These are phyloP conservation scores for Drosophila birchii DNA, from an alignment of 2,888 invertebrate species.

Conservation along the genomic window DNA sequence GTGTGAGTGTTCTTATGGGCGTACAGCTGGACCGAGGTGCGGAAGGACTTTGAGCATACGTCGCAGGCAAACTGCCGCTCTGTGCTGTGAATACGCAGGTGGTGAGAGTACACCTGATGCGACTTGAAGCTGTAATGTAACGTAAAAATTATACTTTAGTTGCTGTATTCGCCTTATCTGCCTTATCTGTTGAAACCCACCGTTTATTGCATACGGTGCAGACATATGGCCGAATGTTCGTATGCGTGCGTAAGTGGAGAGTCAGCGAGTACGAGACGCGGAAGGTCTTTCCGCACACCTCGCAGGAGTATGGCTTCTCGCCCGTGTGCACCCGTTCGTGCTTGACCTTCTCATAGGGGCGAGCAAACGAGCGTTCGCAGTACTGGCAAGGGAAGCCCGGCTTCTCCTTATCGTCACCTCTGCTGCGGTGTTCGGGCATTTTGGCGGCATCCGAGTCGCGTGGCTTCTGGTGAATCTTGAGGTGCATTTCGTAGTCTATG, in stretches of 20 bases:
- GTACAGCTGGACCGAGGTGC: conserved; percentile 91
- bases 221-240: conserved; percentile 90
- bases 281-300: conserved; percentile 92
- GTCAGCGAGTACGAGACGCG: conserved; percentile 92
- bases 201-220: conserved; percentile 90
- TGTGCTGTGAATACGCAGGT: conserved; percentile 90
- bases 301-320: conserved; percentile 91
- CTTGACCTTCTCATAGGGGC: conserved; percentile 93
- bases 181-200: conserved; percentile 65
- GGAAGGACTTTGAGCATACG: conserved; percentile 91
- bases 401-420: conserved; percentile 42
- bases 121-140: conserved; percentile 88
- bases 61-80: conserved; percentile 91
- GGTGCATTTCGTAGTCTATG: conserved; percentile 90
- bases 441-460: conserved; percentile 3
- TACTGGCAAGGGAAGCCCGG: conserved; percentile 88
- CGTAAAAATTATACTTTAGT: not conserved
- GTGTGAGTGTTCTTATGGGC: conserved; percentile 93
- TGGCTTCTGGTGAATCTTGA: conserved; percentile 87
- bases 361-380: conserved; percentile 89
- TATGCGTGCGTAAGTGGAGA: conserved; percentile 92
- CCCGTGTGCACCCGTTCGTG: conserved; percentile 94
- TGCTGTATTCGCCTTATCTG: not conserved
- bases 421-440: not conserved
- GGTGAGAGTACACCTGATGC: conserved; percentile 92